phyloP scores from a whole-genome alignment of 2,113 vertebrate genomes.

The Tonatia bakeri region DNA sequence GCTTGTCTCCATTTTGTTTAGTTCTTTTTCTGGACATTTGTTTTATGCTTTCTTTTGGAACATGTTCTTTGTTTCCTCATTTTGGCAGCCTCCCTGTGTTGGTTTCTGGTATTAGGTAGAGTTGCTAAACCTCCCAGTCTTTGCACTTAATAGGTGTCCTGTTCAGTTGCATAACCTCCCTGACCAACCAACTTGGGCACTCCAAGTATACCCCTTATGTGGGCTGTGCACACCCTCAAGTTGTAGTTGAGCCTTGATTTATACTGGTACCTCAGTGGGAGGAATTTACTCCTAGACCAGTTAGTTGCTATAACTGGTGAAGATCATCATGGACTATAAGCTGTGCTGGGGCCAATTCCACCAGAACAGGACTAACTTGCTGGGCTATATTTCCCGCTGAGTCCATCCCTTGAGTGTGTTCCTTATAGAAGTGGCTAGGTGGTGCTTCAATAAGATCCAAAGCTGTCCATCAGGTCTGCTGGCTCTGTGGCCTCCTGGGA shows the following conservation, averaged over 20 bases:
- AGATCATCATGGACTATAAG: neutral
- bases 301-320: neutral
- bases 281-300: neutral
- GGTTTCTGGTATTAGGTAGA: neutral
- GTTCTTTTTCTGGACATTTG: neutral
- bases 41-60: neutral
- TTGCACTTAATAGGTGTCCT: too few species aligned
- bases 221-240: too few species aligned
- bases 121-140: too few species aligned
- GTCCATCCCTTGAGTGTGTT: neutral
- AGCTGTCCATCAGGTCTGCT: neutral
- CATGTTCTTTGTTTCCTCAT: neutral
- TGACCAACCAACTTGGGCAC: too few species aligned
- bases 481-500: neutral
- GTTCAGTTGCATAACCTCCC: too few species aligned
- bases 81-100: neutral
- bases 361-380: neutral
- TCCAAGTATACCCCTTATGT: too few species aligned
- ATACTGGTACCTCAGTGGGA: neutral
- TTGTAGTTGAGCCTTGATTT: neutral
- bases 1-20: neutral
- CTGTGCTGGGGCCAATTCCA: neutral
- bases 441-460: neutral
- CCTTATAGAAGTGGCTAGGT: neutral
- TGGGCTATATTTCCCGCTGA: neutral